Base-by-base conservation (phyloP, 2,888 invertebrate genomes). In the Cataglyphis livida region DNA sequence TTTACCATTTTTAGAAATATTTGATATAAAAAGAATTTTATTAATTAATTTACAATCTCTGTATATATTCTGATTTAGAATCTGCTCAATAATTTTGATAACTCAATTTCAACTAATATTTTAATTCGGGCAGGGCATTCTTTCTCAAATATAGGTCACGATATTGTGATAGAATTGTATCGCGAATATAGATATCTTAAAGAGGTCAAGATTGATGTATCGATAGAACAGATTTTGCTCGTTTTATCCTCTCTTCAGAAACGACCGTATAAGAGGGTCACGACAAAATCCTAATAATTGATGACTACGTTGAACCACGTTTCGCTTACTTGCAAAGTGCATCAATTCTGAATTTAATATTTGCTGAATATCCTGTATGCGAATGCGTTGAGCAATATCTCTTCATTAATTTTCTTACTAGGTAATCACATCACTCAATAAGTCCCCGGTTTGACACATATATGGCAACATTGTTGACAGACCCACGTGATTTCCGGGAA, bases 261-360 rank as follows among this genome's bases (percentile, higher is more conserved):
- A 82, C 54, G n/a, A 48, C 35, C 59, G n/a, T 41, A 15, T 32
- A 62, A 73, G 68, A 73, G 65, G 54, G 68, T 84, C 68, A 76
- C 57, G 64, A 81, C 57, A 62, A 71, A 70, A 41, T 25, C 68
- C 64, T 68, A 84, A 88, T 88, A 89, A 88, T 89, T 88, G 70
- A 89, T 76, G 84, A 82, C 79, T 83, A 78, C 44, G 32, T 59
- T 62, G 35, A 83, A 84, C 64, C 64, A 84, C n/a, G 48, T 87
- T 87, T 84, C 59, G 57, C 57, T 61, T 62, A 75, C 28, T 78
- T 81, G 74, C 48, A 65, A 78, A 28, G 18, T 28, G 41, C 41
- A 25, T 57, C 65, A 65, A 82, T 88, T 84, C 70, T 82, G 81
- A 81, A 88, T 89, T 88, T 76, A 84, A 28, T 75, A 86, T 79